Conservation (phyloP, 2,113 vertebrate species). For the Stigmatopora nigra region DNA sequence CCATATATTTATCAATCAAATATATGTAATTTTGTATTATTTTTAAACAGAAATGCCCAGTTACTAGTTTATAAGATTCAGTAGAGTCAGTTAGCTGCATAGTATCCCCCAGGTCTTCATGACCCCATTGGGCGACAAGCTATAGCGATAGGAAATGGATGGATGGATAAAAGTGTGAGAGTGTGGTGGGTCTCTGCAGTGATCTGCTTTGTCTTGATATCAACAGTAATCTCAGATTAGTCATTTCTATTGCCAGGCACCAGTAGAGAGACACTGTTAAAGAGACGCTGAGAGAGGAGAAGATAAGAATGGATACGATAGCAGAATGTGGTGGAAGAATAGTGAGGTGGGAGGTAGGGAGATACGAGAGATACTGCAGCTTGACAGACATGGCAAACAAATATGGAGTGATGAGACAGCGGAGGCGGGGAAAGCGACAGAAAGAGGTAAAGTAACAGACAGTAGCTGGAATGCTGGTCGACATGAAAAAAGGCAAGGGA, state of each 20-base stretch:
- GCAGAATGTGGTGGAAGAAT: slow-evolving; percentile 9
- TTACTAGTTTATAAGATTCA: too few species aligned
- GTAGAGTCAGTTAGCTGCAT: neutral
- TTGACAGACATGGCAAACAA: slow-evolving; percentile 15
- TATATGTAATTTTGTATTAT: too few species aligned
- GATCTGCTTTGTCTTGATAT: slow-evolving; percentile 39
- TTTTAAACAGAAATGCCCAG: too few species aligned
- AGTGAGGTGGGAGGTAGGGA: slow-evolving; percentile 11
- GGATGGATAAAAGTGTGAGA: slow-evolving; percentile 4
- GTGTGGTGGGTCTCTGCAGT: slow-evolving; percentile 15
- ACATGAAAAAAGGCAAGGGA: slow-evolving; percentile 1
- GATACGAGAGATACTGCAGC: slow-evolving; percentile 18
- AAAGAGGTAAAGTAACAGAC: neutral
- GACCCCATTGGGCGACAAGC: neutral
- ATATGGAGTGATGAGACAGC: slow-evolving; percentile 1
- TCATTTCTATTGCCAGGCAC: slow-evolving; percentile 27
- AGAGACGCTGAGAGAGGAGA: slow-evolving; percentile 2
- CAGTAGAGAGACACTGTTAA: slow-evolving; percentile 7
- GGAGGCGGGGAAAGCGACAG: neutral
- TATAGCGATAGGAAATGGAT: neutral
- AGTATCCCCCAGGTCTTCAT: neutral
- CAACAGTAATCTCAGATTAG: slow-evolving; percentile 44
- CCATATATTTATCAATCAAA: too few species aligned
- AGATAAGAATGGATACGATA: neutral
- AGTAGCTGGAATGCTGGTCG: slow-evolving; percentile 1